Percentiles rank a stretch among this genome's conserved stretches.
Conservation (phyloP, 2,797 vertebrate genomes). For the Melanotaenia parkinsoni region DNA sequence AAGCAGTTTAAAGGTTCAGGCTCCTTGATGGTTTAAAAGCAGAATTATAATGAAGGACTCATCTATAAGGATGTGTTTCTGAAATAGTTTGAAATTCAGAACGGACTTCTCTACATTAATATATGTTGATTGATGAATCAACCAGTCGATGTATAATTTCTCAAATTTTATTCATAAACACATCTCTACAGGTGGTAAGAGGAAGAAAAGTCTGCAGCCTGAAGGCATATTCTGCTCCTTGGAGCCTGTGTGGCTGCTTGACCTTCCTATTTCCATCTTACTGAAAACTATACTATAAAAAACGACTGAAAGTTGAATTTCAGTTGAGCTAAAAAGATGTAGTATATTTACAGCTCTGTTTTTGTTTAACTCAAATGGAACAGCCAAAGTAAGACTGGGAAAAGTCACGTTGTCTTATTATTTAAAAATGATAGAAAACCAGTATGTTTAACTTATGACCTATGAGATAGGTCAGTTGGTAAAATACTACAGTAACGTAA, state of each 20-base stretch:
- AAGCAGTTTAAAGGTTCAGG: constrained; percentile 15
- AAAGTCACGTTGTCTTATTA: constrained; percentile 15
- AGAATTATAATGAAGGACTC: background rate
- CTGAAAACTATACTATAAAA: background rate
- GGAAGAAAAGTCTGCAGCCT: constrained; percentile 1
- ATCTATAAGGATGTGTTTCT: constrained; percentile 2
- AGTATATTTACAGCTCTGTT: constrained; percentile 4
- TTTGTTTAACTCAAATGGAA: constrained; percentile 13
- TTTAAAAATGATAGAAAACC: background rate
- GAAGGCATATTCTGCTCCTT: background rate
- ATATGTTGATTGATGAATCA: constrained; percentile 45
- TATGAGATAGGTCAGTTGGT: background rate
- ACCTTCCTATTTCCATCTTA: background rate
- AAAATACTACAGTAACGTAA: background rate
- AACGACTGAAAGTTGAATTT: constrained; percentile 9
- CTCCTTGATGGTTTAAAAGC: background rate
- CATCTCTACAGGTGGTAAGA: constrained; percentile 4
- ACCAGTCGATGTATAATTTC: constrained; percentile 9
- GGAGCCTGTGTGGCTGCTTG: constrained; percentile 10
- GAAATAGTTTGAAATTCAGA: constrained; percentile 12
- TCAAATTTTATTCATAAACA: constrained; percentile 16
- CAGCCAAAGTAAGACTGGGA: constrained; percentile 36
- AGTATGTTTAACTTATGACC: background rate
- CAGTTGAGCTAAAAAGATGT: background rate
- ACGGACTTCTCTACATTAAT: constrained; percentile 21